These are phyloP conservation scores for Tiliqua scincoides DNA, from an alignment of 2,113 vertebrate genomes.

Conservation along the genomic window DNA sequence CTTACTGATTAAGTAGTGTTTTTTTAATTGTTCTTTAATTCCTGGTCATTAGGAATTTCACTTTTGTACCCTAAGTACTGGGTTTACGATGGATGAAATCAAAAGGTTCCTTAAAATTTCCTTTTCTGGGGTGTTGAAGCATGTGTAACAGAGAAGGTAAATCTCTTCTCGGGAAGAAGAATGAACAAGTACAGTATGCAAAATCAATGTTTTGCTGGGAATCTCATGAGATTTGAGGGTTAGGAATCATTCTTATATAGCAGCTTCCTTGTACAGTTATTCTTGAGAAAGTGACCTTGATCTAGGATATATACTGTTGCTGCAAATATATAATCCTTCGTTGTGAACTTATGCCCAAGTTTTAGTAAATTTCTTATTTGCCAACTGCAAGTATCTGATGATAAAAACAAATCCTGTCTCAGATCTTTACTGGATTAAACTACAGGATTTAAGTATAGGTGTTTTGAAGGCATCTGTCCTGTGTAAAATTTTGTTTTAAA, in stretches of 20 bases:
- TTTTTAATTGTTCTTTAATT: slow-evolving; percentile 9
- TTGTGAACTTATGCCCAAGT: background rate
- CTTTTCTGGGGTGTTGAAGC: background rate
- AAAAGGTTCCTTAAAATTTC: background rate
- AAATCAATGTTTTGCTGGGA: background rate
- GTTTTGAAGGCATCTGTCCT: background rate
- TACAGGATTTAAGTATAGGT: background rate
- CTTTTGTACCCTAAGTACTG: background rate
- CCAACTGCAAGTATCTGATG: background rate
- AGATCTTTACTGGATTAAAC: background rate
- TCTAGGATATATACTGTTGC: background rate
- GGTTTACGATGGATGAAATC: background rate
- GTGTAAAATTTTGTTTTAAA: no score
- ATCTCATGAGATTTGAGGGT: background rate
- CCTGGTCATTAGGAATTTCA: slow-evolving; percentile 5
- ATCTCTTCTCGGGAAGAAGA: background rate
- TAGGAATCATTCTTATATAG: background rate
- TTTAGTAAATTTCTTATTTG: background rate
- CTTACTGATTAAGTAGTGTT: slow-evolving; percentile 36
- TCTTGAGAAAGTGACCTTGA: background rate
- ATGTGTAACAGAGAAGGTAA: background rate
- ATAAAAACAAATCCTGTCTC: background rate
- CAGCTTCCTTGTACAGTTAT: background rate
- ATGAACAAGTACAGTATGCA: background rate
- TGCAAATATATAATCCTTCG: background rate